Base-by-base conservation (phyloP, 2,113 vertebrate genomes). In the Madoqua kirkii region DNA sequence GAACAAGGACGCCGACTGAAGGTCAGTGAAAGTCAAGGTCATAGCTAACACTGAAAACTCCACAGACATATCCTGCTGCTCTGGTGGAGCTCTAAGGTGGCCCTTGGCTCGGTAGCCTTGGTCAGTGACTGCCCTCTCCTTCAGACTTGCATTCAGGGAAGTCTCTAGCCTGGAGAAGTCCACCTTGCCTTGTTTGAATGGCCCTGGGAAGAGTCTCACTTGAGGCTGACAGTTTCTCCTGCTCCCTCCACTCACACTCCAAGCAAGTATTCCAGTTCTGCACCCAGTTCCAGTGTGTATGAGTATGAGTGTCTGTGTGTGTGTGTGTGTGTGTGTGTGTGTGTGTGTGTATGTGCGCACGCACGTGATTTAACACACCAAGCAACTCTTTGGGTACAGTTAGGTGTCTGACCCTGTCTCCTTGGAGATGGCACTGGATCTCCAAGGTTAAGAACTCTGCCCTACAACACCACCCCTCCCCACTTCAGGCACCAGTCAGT, bases 11-110 rank as follows among this genome's bases (percentile, higher is more conserved):
- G 25, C 33, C 3, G 9, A n/a, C 36, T 13, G n/a, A 45, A 83
- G 81, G 60, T 45, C 19, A 36, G 27, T 25, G 33, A 54, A 88
- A 67, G 67, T 16, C 16, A 90, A 96, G 95, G 88, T 87, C 89
- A 36, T 1, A 3, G 3, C 1, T 48, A 59, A 55, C 90, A 84
- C 6, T 3, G 25, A 88, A 50, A 62, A n/a, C 59, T 92, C 59
- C 12, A 16, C 48, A 25, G 52, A 78, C 45, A 13, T 3, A 11
- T 27, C 48, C 16, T 48, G n/a, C 21, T 48, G 31, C 14, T 67
- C 67, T 16, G 57, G 4, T 16, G 11, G 21, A 36, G 52, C 67
- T n/a, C 59, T n/a, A n/a, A 85, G n/a, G 6, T 45, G 12, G 27
- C 25, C 67, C 79, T 15, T 31, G 2, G 7, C 4, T 10, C 4